Conservation (phyloP, 1,140 invertebrate genomes). For the Bombus confusus region DNA sequence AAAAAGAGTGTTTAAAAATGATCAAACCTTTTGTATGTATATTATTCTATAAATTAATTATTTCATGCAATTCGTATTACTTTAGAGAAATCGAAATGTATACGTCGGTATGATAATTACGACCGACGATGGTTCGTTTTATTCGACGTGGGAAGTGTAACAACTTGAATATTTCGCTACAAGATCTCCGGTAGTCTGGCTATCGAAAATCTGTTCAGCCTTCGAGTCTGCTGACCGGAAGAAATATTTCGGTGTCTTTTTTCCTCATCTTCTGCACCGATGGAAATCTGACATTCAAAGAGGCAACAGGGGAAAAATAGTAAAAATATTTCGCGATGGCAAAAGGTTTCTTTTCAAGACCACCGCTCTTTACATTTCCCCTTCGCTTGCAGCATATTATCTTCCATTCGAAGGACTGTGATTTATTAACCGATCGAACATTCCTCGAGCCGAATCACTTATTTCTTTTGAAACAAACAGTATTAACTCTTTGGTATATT, state of each 20-base stretch:
- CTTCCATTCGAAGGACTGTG: not conserved
- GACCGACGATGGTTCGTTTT: not conserved
- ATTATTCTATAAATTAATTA: not conserved
- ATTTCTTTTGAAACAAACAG: not conserved
- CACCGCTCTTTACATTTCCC: not conserved
- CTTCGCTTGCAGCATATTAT: not conserved
- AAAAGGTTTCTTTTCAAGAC: not conserved
- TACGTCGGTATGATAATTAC: not conserved
- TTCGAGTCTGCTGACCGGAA: conserved; percentile 42
- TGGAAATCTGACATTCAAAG: conserved; percentile 30
- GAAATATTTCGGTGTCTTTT: conserved; percentile 19
- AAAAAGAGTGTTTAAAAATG: not conserved
- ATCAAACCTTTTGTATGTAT: not conserved
- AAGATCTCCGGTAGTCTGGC: conserved; percentile 34
- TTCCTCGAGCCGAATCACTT: not conserved
- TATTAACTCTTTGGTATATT: not conserved
- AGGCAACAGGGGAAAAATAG: conserved; percentile 10
- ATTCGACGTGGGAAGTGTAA: not conserved
- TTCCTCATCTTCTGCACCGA: conserved; percentile 9
- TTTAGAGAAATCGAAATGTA: not conserved
- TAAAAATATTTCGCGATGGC: conserved; percentile 6
- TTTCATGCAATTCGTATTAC: not conserved
- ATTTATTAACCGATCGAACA: not conserved
- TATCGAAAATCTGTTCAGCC: conserved; percentile 47
- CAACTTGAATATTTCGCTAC: conserved; percentile 13